Evolutionary conservation across 2,113 vertebrate species (phyloP).

Genomic region (Myxocyprinus asiaticus): DNA sequence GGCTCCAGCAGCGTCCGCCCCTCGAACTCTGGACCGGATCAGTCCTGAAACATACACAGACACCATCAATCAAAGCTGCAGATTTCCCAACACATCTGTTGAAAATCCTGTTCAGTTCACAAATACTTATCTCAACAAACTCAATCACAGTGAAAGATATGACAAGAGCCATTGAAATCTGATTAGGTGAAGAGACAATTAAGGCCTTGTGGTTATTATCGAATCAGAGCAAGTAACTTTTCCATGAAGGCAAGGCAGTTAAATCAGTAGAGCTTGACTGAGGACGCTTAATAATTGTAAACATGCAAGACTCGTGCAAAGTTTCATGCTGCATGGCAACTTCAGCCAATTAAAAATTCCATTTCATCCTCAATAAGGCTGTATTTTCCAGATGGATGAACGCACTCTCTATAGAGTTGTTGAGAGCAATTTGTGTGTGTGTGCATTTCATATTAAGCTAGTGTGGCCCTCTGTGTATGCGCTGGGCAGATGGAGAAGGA

Average conservation of each 20-base stretch:
- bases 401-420: constrained; percentile 52
- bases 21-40: constrained; percentile 91
- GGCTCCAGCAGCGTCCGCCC: constrained; percentile 83
- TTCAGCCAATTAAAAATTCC: constrained; percentile 59
- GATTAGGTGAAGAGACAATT: constrained; percentile 65
- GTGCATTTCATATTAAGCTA: constrained; percentile 31
- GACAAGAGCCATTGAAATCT: constrained; percentile 58
- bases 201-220: constrained; percentile 21
- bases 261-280: constrained; percentile 69
- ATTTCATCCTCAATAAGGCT: too few relatives aligned
- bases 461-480: constrained; percentile 31
- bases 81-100: constrained; percentile 1
- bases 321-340: constrained; percentile 61
- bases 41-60: constrained; percentile 77
- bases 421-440: constrained; percentile 39
- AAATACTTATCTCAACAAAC: not conserved
- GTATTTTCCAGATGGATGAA: constrained; percentile 51
- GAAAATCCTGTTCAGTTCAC: constrained; percentile 14
- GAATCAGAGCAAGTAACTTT: constrained; percentile 57
- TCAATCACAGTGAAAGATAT: constrained; percentile 9
- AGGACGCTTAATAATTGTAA: constrained; percentile 64
- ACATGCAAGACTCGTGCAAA: constrained; percentile 23
- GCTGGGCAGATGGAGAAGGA: constrained; percentile 38
- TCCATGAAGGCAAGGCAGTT: constrained; percentile 65
- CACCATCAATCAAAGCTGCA: not conserved